Evolutionary conservation across 2,113 vertebrate species (phyloP).

Genomic region (Phalacrocorax pelagicus): DNA sequence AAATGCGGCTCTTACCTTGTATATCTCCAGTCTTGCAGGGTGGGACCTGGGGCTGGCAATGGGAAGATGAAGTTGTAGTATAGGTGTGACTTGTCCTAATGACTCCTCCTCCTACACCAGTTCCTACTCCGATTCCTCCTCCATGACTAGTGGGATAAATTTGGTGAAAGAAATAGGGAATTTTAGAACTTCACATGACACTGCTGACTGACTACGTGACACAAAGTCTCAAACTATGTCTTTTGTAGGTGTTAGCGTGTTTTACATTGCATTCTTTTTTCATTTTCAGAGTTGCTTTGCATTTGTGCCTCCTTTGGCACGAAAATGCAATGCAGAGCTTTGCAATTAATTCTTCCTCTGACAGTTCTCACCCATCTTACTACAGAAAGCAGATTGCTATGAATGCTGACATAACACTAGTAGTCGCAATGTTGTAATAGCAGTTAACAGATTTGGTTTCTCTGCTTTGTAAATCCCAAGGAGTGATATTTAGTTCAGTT

Average conservation of each 20-base stretch:
- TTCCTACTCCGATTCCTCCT: constrained; percentile 34
- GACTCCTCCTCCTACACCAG: constrained; percentile 26
- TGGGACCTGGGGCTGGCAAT: constrained; percentile 47
- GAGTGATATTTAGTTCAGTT: not conserved
- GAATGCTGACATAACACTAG: not conserved
- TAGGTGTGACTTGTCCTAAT: constrained; percentile 51
- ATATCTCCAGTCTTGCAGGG: constrained; percentile 45
- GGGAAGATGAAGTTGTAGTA: constrained; percentile 24
- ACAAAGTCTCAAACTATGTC: not conserved
- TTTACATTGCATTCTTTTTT: not conserved
- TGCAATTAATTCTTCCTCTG: not conserved
- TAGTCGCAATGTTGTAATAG: not conserved
- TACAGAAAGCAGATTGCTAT: not conserved
- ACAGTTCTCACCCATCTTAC: not conserved
- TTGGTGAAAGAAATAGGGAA: not conserved
- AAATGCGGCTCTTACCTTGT: not conserved
- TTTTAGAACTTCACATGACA: not conserved
- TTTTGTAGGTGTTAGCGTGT: not conserved
- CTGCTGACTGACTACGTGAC: not conserved
- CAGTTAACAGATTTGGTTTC: not conserved
- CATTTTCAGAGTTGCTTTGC: not conserved
- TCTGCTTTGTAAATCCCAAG: not conserved
- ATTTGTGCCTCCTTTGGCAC: not conserved
- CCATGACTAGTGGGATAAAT: not conserved
- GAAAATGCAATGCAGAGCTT: not conserved